Evolutionary conservation across 2,888 invertebrate genomes (phyloP).

Genomic region (Bugulina stolonifera): DNA sequence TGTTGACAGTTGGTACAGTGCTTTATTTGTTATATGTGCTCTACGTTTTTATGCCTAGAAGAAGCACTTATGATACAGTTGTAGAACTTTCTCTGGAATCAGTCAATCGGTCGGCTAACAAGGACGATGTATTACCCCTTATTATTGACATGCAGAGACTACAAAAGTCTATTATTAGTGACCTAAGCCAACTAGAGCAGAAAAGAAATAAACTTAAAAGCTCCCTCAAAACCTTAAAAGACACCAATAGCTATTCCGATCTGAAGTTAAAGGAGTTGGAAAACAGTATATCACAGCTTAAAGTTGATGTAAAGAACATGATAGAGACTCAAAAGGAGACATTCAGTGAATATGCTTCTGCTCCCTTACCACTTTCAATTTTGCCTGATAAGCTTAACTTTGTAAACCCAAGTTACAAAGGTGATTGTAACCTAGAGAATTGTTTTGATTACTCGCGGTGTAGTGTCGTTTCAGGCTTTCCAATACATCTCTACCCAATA

Average conservation of each 20-base stretch:
- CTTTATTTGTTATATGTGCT: no score
- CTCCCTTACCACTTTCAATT: neutral
- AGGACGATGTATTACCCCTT: slow-evolving; percentile 6
- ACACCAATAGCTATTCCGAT: slow-evolving; percentile 68
- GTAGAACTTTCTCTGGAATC: no score
- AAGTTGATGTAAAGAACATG: slow-evolving; percentile 46
- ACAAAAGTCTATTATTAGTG: slow-evolving; percentile 47
- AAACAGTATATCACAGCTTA: slow-evolving; percentile 81
- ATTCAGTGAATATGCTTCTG: slow-evolving; percentile 7
- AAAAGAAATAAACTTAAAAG: slow-evolving; percentile 78
- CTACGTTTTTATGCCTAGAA: no score
- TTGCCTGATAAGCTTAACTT: neutral
- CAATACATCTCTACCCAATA: slow-evolving; percentile 71
- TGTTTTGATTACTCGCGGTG: slow-evolving; percentile 94
- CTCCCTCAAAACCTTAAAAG: slow-evolving; percentile 63
- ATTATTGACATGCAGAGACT: slow-evolving; percentile 23
- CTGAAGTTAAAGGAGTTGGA: slow-evolving; percentile 83
- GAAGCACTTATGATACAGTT: no score
- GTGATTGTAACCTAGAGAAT: slow-evolving; percentile 72
- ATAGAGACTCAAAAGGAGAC: neutral
- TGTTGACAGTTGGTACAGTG: no score
- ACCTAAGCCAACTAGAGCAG: slow-evolving; percentile 80
- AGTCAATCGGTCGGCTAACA: neutral
- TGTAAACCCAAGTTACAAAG: slow-evolving; percentile 1
- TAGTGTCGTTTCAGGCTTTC: slow-evolving; percentile 83